These are phyloP conservation scores for Cirrhinus molitorella DNA, from an alignment of 2,797 vertebrate genomes.

Conservation along the genomic window DNA sequence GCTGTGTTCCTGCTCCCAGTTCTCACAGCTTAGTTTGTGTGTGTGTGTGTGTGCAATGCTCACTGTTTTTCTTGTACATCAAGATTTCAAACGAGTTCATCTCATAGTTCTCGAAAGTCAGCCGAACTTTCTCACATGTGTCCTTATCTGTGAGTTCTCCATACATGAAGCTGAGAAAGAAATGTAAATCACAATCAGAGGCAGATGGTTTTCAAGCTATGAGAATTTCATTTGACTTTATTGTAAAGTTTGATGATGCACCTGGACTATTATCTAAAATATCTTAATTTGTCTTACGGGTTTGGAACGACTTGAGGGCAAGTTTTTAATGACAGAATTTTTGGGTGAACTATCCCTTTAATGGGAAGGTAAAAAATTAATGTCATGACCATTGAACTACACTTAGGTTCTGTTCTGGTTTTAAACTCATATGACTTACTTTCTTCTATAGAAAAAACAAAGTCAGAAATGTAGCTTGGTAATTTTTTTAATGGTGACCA, in stretches of 20 bases:
- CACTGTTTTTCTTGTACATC: slow-evolving; percentile 99
- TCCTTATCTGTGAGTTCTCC: slow-evolving; percentile 99
- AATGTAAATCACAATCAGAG: slow-evolving; percentile 15
- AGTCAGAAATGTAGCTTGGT: too few species aligned
- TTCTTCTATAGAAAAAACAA: too few species aligned
- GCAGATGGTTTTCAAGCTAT: background rate
- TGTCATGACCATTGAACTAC: too few species aligned
- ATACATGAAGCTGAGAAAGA: slow-evolving; percentile 92
- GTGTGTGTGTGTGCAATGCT: slow-evolving; percentile 68
- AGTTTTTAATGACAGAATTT: too few species aligned
- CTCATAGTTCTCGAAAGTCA: slow-evolving; percentile 98
- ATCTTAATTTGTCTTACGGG: too few species aligned
- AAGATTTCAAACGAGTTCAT: slow-evolving; percentile 99
- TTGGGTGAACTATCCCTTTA: too few species aligned
- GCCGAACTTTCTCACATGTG: slow-evolving; percentile 94
- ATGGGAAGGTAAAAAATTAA: too few species aligned
- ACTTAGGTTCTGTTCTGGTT: too few species aligned
- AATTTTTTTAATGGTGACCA: too few species aligned
- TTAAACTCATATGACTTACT: too few species aligned
- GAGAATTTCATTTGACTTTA: background rate
- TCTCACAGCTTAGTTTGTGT: slow-evolving; percentile 1
- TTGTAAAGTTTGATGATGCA: background rate
- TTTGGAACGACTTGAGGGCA: too few species aligned
- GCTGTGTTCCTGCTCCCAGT: slow-evolving; percentile 17
- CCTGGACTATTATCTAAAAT: too few species aligned